Conservation (phyloP, 2,888 invertebrate species). For the Cosmia pyralina region DNA sequence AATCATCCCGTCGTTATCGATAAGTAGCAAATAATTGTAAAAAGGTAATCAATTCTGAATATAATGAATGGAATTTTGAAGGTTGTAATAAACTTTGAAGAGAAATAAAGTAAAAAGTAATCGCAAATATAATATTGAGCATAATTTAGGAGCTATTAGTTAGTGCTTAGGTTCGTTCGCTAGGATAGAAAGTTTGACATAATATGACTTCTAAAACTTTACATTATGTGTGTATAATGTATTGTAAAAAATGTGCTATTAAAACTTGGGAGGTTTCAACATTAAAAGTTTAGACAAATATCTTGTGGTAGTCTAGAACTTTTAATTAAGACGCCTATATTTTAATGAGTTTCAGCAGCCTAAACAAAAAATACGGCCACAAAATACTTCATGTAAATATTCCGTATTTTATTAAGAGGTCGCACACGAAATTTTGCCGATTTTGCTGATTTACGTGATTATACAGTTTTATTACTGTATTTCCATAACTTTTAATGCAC, state of each 20-base stretch:
- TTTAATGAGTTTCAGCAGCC: conserved; percentile 26
- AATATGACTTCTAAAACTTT: conserved; percentile 42
- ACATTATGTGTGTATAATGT: conserved; percentile 1
- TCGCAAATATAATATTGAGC: conserved; percentile 29
- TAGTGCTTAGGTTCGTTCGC: conserved; percentile 15
- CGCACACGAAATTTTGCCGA: too few relatives aligned
- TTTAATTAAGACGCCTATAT: conserved; percentile 24
- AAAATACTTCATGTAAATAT: background rate
- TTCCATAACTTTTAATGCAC: too few relatives aligned
- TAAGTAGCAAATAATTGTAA: conserved; percentile 66
- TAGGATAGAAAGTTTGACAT: conserved; percentile 36
- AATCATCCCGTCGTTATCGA: conserved; percentile 62
- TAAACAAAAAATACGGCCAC: background rate
- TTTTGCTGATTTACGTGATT: too few relatives aligned
- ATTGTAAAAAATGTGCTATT: conserved; percentile 16
- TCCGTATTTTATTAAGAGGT: too few relatives aligned
- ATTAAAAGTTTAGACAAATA: conserved; percentile 25
- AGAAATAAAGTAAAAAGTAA: conserved; percentile 46
- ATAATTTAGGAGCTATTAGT: conserved; percentile 20
- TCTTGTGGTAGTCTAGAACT: conserved; percentile 20
- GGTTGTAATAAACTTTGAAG: conserved; percentile 37
- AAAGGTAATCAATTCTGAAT: conserved; percentile 61
- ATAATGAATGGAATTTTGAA: conserved; percentile 48
- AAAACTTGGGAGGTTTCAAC: conserved; percentile 18
- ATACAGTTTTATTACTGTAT: too few relatives aligned